phyloP scores from a whole-genome alignment of 2,113 vertebrate species.

The Xenotilapia longispinis region DNA sequence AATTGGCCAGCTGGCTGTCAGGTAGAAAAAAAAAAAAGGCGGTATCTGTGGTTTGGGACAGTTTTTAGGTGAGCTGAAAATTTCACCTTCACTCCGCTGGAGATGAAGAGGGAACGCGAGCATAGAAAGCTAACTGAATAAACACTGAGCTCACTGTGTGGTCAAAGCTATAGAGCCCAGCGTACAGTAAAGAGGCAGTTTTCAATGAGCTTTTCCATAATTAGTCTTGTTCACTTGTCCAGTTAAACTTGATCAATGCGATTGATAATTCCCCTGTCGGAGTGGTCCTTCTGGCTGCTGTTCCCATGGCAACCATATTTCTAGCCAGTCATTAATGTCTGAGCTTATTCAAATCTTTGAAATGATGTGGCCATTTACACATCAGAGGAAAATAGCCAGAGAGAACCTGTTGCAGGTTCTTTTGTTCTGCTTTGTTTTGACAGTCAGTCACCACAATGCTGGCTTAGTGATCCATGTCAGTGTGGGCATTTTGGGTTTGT shows the following conservation, averaged over 20 bases:
- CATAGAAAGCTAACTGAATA: neutral
- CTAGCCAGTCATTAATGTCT: neutral
- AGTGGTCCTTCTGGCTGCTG: neutral
- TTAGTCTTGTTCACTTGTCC: neutral
- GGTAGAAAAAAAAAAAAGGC: neutral
- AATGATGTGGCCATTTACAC: neutral
- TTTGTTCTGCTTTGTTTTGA: neutral
- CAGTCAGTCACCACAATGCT: neutral
- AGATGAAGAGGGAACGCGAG: neutral
- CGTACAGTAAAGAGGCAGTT: neutral
- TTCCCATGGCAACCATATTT: slow-evolving; percentile 39
- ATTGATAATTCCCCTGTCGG: slow-evolving; percentile 23
- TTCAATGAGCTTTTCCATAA: neutral
- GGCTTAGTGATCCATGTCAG: neutral
- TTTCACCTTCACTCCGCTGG: neutral
- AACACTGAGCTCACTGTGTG: neutral
- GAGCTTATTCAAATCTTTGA: slow-evolving; percentile 9
- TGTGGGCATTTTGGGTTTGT: neutral
- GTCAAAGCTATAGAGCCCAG: neutral
- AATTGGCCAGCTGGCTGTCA: neutral
- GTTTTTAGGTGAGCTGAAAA: neutral
- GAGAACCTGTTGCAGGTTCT: neutral
- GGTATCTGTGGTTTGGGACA: neutral
- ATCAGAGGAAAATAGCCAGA: neutral
- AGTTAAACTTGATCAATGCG: neutral